Percentiles rank a stretch among this genome's conserved stretches.
Evolutionary conservation across 2,888 invertebrate genomes (phyloP).

Genomic region (Hemistola chrysoprasaria): DNA sequence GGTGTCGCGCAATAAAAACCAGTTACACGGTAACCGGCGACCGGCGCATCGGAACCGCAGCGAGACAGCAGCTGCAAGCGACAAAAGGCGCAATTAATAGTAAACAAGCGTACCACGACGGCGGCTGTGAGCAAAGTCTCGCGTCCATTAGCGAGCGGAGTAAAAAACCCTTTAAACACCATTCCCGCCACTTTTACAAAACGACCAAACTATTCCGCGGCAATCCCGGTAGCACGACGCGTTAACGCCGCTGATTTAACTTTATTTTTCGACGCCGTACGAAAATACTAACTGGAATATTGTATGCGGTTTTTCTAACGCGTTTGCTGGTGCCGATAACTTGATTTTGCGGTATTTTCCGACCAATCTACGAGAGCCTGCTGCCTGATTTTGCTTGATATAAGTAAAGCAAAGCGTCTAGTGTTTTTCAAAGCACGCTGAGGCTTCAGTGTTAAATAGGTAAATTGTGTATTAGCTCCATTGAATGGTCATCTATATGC

Average conservation of each 20-base stretch:
- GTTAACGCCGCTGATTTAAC: slow-evolving; percentile 67
- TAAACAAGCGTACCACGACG: slow-evolving; percentile 61
- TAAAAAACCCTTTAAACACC: slow-evolving; percentile 52
- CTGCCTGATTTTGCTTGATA: no score
- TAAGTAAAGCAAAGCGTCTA: no score
- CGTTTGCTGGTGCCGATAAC: slow-evolving; percentile 30
- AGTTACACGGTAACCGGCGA: slow-evolving; percentile 41
- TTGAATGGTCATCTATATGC: slow-evolving; percentile 25
- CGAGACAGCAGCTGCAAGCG: slow-evolving; percentile 56
- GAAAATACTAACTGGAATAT: slow-evolving; percentile 35
- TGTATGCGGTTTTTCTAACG: slow-evolving; percentile 19
- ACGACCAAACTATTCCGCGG: slow-evolving; percentile 62
- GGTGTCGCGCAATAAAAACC: slow-evolving; percentile 36
- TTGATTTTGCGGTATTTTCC: slow-evolving; percentile 24
- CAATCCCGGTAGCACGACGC: slow-evolving; percentile 55
- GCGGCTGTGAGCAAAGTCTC: slow-evolving; percentile 58
- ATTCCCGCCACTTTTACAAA: slow-evolving; percentile 42
- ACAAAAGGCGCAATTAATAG: slow-evolving; percentile 76
- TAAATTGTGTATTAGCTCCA: no score
- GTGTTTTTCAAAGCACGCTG: no score
- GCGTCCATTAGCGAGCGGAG: slow-evolving; percentile 59
- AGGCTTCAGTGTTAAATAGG: no score
- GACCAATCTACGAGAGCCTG: no score
- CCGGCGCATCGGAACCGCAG: slow-evolving; percentile 40
- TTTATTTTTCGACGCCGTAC: slow-evolving; percentile 51